These are phyloP conservation scores for Campoletis sonorensis DNA, from an alignment of 1,140 invertebrate species.

Conservation along the genomic window DNA sequence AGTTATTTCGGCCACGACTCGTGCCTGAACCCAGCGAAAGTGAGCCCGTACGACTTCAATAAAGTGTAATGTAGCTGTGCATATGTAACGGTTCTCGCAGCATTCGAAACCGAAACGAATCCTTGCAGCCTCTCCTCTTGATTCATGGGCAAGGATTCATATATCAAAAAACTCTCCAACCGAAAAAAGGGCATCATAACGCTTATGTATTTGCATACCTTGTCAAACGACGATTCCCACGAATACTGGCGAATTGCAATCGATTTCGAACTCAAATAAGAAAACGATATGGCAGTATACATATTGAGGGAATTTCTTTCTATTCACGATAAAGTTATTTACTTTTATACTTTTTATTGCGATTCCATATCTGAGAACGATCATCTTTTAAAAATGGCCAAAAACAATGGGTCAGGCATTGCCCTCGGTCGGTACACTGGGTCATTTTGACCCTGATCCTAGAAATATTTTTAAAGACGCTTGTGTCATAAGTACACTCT, in stretches of 20 bases:
- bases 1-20: not conserved
- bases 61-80: not conserved
- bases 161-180: not conserved
- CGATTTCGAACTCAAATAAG: not conserved
- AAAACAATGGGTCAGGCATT: too few species aligned
- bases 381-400: not conserved
- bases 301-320: not conserved
- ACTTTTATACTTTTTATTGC: too few species aligned
- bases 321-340: too few species aligned
- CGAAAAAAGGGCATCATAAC: not conserved
- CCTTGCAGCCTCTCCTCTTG: not conserved
- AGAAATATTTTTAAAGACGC: too few species aligned
- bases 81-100: constrained; percentile 15
- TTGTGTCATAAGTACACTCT: too few species aligned
- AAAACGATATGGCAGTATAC: not conserved
- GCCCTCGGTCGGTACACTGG: too few species aligned
- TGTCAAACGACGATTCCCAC: not conserved
- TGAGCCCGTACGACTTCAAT: constrained; percentile 3
- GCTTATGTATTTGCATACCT: not conserved
- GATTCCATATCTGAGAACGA: not conserved
- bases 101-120: constrained; percentile 3
- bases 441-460: too few species aligned
- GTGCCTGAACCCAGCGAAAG: constrained; percentile 17
- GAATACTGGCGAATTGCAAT: not conserved
- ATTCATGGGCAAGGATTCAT: not conserved